Percentiles rank a stretch among this genome's conserved stretches.
These are phyloP conservation scores for Somateria mollissima DNA, from an alignment of 2,797 vertebrate species.

Conservation along the genomic window DNA sequence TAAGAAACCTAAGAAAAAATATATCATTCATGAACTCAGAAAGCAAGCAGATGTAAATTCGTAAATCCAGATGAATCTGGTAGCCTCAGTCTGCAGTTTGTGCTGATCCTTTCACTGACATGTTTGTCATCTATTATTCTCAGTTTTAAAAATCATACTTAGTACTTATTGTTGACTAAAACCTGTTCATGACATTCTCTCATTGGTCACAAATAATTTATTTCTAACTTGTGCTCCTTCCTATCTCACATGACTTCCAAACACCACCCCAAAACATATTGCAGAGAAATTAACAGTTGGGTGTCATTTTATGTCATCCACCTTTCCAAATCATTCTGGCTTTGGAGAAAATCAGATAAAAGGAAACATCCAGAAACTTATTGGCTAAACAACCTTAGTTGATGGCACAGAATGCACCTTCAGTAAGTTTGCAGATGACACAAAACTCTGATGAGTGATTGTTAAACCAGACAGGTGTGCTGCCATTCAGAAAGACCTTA, in stretches of 20 bases:
- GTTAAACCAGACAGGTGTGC: no score
- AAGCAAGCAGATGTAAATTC: neutral
- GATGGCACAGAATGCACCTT: no score
- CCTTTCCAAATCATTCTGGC: neutral
- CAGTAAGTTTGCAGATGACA: no score
- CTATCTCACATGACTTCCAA: neutral
- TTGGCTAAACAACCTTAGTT: neutral
- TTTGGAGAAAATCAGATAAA: neutral
- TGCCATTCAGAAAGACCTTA: no score
- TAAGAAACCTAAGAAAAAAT: neutral
- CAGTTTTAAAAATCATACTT: neutral
- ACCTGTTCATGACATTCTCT: neutral
- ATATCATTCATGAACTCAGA: neutral
- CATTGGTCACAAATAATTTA: neutral
- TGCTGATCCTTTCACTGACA: neutral
- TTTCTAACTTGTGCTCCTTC: neutral
- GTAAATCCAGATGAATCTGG: neutral
- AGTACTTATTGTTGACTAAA: neutral
- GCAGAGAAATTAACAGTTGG: neutral
- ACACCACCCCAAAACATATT: neutral
- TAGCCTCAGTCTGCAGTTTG: neutral
- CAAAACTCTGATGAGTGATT: no score
- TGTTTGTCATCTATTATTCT: neutral
- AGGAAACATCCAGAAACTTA: neutral
- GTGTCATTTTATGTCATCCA: neutral